These are phyloP conservation scores for Alcis repandata DNA, from an alignment of 2,888 invertebrate genomes.

Conservation along the genomic window DNA sequence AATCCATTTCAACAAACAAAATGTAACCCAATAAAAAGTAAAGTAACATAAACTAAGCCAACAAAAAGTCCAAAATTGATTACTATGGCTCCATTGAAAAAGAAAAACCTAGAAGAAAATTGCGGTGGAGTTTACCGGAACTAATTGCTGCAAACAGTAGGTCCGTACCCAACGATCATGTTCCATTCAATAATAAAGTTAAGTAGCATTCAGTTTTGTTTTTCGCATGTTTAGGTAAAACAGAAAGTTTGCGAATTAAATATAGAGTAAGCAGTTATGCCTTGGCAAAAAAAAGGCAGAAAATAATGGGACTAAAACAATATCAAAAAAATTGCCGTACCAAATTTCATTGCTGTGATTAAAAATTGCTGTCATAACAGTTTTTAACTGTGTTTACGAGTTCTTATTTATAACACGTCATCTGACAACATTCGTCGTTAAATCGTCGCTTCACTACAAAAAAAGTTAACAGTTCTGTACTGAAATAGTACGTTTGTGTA, in stretches of 20 bases:
- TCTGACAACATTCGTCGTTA: neutral
- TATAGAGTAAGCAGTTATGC: neutral
- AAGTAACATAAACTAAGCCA: neutral
- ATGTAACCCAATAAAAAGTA: too few species aligned
- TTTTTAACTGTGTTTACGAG: too few species aligned
- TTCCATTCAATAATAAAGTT: conserved; percentile 36
- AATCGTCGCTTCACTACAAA: neutral
- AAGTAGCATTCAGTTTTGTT: conserved; percentile 22
- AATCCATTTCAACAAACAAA: conserved; percentile 4
- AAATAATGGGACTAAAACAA: too few species aligned
- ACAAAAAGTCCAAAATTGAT: neutral
- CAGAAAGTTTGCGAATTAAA: conserved; percentile 15
- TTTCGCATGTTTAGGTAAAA: conserved; percentile 9
- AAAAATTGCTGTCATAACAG: too few species aligned
- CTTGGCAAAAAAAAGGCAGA: neutral
- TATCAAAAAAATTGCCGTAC: too few species aligned
- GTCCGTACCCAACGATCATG: conserved; percentile 18
- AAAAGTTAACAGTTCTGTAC: neutral
- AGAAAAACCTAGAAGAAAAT: conserved; percentile 25
- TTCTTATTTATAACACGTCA: neutral
- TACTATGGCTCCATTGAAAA: conserved; percentile 19
- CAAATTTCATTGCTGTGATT: too few species aligned
- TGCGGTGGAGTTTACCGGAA: conserved; percentile 50
- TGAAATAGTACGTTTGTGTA: neutral
- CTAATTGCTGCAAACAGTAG: conserved; percentile 50